A percentile compares a stretch with the other conserved stretches of the same genome.
These are phyloP conservation scores for Amphiura filiformis DNA, from an alignment of 35 echinoderm and acorn worm species.

Conservation along the genomic window DNA sequence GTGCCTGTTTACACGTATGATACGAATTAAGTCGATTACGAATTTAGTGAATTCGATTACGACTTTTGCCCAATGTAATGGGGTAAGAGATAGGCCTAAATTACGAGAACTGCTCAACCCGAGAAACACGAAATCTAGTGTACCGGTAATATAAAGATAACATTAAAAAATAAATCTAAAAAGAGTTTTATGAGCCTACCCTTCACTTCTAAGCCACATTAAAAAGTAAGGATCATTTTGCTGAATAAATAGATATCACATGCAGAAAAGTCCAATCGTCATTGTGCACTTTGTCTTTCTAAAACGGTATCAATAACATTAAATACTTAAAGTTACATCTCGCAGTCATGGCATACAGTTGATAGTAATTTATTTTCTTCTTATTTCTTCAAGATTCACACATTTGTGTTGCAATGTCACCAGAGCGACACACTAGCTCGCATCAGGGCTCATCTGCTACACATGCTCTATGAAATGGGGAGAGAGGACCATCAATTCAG, in stretches of 20 bases:
- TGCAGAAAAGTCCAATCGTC: neutral
- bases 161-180: too few relatives aligned
- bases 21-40: too few relatives aligned
- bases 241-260: neutral
- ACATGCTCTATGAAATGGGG: conserved; percentile 89
- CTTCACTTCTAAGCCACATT: neutral
- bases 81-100: too few relatives aligned
- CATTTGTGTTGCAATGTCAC: conserved; percentile 85
- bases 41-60: too few relatives aligned
- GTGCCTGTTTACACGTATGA: too few relatives aligned
- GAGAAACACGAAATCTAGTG: too few relatives aligned
- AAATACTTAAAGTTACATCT: too few relatives aligned
- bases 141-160: too few relatives aligned
- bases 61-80: too few relatives aligned
- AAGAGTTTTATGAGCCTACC: neutral
- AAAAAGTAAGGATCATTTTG: neutral
- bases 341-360: too few relatives aligned
- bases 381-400: conserved; percentile 61
- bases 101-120: too few relatives aligned
- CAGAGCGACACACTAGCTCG: conserved; percentile 74
- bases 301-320: neutral
- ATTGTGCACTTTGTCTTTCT: neutral
- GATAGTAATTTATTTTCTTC: neutral
- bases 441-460: conserved; percentile 69
- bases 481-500: conserved; percentile 90